These are phyloP conservation scores for Podarcis raffonei DNA, from an alignment of 2,113 vertebrate genomes.

Conservation along the genomic window DNA sequence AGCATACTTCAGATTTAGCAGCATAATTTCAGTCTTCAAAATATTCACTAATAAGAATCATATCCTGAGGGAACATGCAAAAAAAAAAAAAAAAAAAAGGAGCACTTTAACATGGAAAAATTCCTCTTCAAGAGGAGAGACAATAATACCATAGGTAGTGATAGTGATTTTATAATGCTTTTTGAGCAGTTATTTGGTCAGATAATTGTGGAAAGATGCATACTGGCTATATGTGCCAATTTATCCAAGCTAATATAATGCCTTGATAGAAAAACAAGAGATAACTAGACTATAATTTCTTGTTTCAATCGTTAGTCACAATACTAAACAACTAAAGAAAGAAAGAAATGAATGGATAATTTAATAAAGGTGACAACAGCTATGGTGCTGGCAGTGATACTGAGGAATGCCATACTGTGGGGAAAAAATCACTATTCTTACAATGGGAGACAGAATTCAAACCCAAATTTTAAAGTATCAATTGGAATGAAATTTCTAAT, in stretches of 20 bases:
- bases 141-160: not conserved
- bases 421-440: not conserved
- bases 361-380: not conserved
- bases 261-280: not conserved
- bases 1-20: conserved; percentile 38
- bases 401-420: not conserved
- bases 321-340: not conserved
- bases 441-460: not conserved
- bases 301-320: not conserved
- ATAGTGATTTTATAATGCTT: conserved; percentile 6
- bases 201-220: not conserved
- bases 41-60: conserved; percentile 63
- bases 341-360: not conserved
- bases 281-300: not conserved
- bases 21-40: conserved; percentile 55
- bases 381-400: not conserved
- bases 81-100: conserved; percentile 31
- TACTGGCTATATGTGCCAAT: not conserved
- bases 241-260: not conserved
- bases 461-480: not conserved
- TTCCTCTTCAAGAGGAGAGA: conserved; percentile 13
- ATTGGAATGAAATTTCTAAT: not conserved
- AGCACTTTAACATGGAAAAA: conserved; percentile 51
- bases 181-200: not conserved
- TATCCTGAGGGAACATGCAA: conserved; percentile 48